Base-by-base conservation (phyloP, 2,113 vertebrate genomes). In the Orycteropus afer region DNA sequence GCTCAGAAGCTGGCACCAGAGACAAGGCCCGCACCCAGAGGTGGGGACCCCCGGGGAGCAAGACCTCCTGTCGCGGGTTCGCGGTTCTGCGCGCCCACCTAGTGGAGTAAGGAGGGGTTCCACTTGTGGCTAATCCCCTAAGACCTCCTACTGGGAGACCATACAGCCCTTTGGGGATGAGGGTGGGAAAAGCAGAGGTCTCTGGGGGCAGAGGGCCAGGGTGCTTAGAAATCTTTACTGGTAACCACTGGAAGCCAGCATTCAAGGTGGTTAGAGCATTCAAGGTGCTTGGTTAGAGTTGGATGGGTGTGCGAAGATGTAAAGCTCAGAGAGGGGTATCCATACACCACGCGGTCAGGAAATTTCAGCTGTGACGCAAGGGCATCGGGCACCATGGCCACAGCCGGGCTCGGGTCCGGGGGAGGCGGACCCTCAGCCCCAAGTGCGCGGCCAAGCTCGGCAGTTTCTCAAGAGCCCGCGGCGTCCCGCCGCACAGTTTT, bases 31-130 rank as follows among this genome's bases (percentile, higher is more conserved):
- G 25, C 77, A 40, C 40, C 82, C 59, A 2, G 42, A 3, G 8
- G 73, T 15, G 13, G 45, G 29, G 34, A 8, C 53, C 74, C 32
- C 29, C 2, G 2, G 47, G 34, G 69, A 32, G 49, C 57, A 57
- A 7, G 71, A 37, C 83, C 59, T 97, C 97, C 67, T 84, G 61
- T 95, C 96, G 96, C 95, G 93, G 92, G 97, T 97, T 98, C 98
- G 98, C 97, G 96, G 98, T 97, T 90, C 95, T 32, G 45, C 2
- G 40, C 7, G 23, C n/a, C 51, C 53, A 29, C 71, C 42, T 55
- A 9, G 20, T 17, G 67, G 83, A 22, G 27, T 8, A 40, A 67
- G 18, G 29, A 74, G 23, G 15, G 40, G 15, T 49, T 74, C 22
- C 59, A 2, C 20, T 71, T 27, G 76, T 7, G 55, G 67, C n/a